Conservation (phyloP, 2,888 invertebrate species). For the Thymelicus lineola region DNA sequence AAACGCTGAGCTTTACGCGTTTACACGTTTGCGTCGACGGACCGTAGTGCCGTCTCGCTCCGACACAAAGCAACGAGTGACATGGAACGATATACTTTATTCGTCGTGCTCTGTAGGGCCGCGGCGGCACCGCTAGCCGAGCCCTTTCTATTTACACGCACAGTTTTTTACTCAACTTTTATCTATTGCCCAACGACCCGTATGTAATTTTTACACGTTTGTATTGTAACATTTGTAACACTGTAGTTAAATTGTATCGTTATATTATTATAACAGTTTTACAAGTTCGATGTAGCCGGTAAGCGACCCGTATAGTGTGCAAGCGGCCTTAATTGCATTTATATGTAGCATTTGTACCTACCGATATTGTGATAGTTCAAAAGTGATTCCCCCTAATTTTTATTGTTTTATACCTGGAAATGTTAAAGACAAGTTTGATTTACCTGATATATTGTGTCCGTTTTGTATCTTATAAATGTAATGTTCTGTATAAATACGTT, state of each 20-base stretch:
- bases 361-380: constrained; percentile 63
- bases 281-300: constrained; percentile 42
- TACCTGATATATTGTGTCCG: constrained; percentile 10
- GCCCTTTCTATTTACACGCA: constrained; percentile 51
- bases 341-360: constrained; percentile 68
- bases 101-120: constrained; percentile 22
- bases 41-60: constrained; percentile 45
- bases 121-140: constrained; percentile 48
- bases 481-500: constrained; percentile 10
- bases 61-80: constrained; percentile 40
- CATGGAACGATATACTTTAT: constrained; percentile 23
- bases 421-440: constrained; percentile 24
- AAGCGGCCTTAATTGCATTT: constrained; percentile 56
- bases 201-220: constrained; percentile 52
- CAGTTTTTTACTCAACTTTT: constrained; percentile 54
- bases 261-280: constrained; percentile 43
- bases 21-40: constrained; percentile 46
- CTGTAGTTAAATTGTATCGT: constrained; percentile 39
- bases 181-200: constrained; percentile 46
- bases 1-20: constrained; percentile 63
- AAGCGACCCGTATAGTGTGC: constrained; percentile 34
- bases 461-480: not conserved
- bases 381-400: constrained; percentile 44
- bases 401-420: constrained; percentile 22
- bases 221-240: constrained; percentile 38